Base-by-base conservation (phyloP, 2,113 vertebrate species). In the Tragelaphus imberbis region DNA sequence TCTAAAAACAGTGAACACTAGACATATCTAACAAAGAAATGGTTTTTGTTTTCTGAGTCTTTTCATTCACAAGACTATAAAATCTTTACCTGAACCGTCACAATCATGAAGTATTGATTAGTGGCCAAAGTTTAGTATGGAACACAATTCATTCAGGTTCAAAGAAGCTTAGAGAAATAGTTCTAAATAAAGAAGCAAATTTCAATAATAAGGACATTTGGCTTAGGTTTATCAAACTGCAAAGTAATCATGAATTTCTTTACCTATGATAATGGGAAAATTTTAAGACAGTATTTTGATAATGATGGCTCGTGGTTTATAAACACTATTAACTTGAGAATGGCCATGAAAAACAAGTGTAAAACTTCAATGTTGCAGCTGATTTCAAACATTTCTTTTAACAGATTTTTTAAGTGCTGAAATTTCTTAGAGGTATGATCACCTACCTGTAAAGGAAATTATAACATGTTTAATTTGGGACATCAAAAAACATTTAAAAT, bases 401-500 rank as follows among this genome's bases (percentile, higher is more conserved):
- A 97, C 2, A 98, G 95, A 98, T 96, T 98, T 82, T 82, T 97
- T 96, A 97, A 96, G 36, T 97, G 95, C 75, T 91, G 93, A 59
- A 96, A 98, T 97, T 98, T 99, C 98, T 97, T 97, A 98, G 81
- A 98, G 90, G 96, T 98, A 98, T 98, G 98, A 98, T 98, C 93
- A 97, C 90, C 93, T 98, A 97, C 90, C 94, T 98, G 93, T 98
- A 98, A 97, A 99, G 96, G 84, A 99, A 98, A 98, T 90, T 98
- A 84, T 95, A 98, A 98, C 97, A 98, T 98, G 96, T 98, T 98
- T 98, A 98, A 98, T 81, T 97, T 95, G 95, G 98, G 97, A 99
- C 97, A 98, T 99, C 98, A 99, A 98, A 93, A 99, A 98, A 97
- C 97, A 98, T 98, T 99, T 98, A 98, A 99, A 99, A 99, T 97